Evolutionary conservation across 92 coral and sea anemone species (phyloP).

Genomic region (Scolanthus callimorphus): DNA sequence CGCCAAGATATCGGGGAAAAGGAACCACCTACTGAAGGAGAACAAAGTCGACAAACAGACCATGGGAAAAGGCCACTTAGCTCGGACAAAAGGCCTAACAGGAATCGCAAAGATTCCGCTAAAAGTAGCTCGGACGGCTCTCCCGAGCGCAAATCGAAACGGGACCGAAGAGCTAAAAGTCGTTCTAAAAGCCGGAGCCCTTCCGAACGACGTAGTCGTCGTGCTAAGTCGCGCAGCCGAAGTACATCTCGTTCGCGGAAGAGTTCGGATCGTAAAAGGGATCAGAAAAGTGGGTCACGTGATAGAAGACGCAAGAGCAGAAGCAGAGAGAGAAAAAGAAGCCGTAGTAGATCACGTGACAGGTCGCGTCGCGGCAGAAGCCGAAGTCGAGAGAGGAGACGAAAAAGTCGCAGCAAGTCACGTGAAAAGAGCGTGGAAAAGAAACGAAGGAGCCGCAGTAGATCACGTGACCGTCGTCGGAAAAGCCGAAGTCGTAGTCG

Average conservation of each 20-base stretch:
- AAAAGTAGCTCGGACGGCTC: conserved; percentile 11
- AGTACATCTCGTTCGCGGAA: conserved; percentile 1
- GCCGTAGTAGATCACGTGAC: neutral
- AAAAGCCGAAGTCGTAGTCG: conserved; percentile 8
- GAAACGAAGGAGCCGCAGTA: neutral
- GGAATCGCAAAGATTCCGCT: neutral
- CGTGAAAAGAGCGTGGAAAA: neutral
- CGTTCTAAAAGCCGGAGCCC: conserved; percentile 11
- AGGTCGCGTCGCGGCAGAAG: conserved; percentile 5
- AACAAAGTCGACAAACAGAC: no score
- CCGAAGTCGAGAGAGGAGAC: neutral
- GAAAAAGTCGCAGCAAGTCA: neutral
- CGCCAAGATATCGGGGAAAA: no score
- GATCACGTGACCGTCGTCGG: conserved; percentile 27
- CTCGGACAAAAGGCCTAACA: no score
- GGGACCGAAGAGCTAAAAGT: conserved; percentile 9
- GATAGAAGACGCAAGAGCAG: conserved; percentile 23
- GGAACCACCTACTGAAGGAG: no score
- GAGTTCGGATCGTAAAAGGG: conserved; percentile 1
- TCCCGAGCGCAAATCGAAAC: conserved; percentile 7
- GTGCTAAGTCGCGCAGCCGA: conserved; percentile 11
- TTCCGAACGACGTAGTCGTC: conserved; percentile 4
- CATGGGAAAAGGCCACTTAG: no score
- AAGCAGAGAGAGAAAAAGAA: neutral
- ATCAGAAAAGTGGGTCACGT: conserved; percentile 16